phyloP scores from a whole-genome alignment of 2,113 vertebrate species.

The Scomber japonicus region DNA sequence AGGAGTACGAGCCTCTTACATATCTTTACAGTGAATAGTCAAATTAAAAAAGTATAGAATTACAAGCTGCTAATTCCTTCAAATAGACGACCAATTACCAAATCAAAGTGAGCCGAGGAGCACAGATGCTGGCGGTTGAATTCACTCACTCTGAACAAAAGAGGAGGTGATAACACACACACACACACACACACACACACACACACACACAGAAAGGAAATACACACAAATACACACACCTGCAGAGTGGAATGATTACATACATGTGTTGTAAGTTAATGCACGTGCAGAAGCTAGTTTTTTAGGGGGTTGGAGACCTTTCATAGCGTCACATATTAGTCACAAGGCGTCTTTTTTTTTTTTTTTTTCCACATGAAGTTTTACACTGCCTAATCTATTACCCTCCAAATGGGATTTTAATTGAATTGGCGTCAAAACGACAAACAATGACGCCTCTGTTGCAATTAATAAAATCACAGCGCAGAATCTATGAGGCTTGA shows the following conservation, averaged over 20 bases:
- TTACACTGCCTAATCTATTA: slow-evolving; percentile 88
- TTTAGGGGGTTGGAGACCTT: slow-evolving; percentile 52
- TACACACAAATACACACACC: slow-evolving; percentile 33
- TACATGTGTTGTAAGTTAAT: neutral
- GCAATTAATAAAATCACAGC: slow-evolving; percentile 99
- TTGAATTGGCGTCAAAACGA: slow-evolving; percentile 98
- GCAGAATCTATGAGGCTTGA: slow-evolving; percentile 99
- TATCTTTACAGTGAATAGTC: slow-evolving; percentile 53
- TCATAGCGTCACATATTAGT: slow-evolving; percentile 78
- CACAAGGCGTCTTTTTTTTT: slow-evolving; percentile 73
- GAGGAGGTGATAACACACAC: slow-evolving; percentile 32
- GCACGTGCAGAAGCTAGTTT: slow-evolving; percentile 42
- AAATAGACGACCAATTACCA: slow-evolving; percentile 73
- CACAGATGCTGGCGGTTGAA: slow-evolving; percentile 59
- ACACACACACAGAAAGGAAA: neutral
- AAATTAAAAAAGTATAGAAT: slow-evolving; percentile 67
- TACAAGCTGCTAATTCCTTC: slow-evolving; percentile 74
- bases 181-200: neutral
- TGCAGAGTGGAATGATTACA: slow-evolving; percentile 12
- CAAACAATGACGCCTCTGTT: slow-evolving; percentile 98
- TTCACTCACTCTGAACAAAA: slow-evolving; percentile 53
- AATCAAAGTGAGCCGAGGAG: slow-evolving; percentile 65
- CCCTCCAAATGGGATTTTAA: slow-evolving; percentile 96
- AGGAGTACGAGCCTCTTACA: slow-evolving; percentile 21
- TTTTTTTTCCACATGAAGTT: slow-evolving; percentile 75